phyloP scores from a whole-genome alignment of 2,797 vertebrate genomes.

The Vultur gryphus region DNA sequence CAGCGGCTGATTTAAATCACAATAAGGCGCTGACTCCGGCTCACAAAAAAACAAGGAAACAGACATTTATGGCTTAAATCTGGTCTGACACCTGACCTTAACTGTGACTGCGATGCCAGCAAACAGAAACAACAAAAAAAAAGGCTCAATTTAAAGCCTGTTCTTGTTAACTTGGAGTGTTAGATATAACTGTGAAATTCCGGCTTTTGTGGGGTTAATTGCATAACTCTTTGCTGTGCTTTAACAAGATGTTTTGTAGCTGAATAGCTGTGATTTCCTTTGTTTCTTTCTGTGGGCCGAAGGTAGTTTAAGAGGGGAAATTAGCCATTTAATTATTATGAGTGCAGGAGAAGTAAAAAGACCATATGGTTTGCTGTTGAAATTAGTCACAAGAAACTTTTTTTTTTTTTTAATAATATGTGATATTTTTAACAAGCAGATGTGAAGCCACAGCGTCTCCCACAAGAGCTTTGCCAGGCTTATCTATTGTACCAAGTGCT shows the following conservation, averaged over 20 bases:
- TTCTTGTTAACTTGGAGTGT: conserved; percentile 36
- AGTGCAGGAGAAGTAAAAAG: conserved; percentile 70
- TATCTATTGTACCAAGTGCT: conserved; percentile 40
- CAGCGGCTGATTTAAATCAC: conserved; percentile 61
- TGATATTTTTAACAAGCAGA: conserved; percentile 76
- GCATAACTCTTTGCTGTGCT: conserved; percentile 64
- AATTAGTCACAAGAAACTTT: conserved; percentile 79
- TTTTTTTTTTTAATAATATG: conserved; percentile 64
- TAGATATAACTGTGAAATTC: conserved; percentile 66
- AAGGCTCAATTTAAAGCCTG: background rate
- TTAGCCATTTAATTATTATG: conserved; percentile 72
- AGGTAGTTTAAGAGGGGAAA: conserved; percentile 64
- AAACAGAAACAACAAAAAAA: conserved; percentile 40
- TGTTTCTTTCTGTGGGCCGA: conserved; percentile 70
- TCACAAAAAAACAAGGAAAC: conserved; percentile 50
- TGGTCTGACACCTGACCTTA: conserved; percentile 47
- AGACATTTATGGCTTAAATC: conserved; percentile 57
- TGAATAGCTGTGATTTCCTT: conserved; percentile 70
- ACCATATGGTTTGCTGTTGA: conserved; percentile 74
- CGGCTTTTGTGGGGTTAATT: conserved; percentile 61
- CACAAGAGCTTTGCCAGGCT: conserved; percentile 57
- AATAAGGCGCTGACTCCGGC: conserved; percentile 26
- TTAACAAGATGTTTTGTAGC: conserved; percentile 63
- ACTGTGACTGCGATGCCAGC: conserved; percentile 39
- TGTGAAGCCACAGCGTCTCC: conserved; percentile 62